Evolutionary conservation across 2,888 invertebrate species (phyloP).

Genomic region (Drosophila nigritarsus): DNA sequence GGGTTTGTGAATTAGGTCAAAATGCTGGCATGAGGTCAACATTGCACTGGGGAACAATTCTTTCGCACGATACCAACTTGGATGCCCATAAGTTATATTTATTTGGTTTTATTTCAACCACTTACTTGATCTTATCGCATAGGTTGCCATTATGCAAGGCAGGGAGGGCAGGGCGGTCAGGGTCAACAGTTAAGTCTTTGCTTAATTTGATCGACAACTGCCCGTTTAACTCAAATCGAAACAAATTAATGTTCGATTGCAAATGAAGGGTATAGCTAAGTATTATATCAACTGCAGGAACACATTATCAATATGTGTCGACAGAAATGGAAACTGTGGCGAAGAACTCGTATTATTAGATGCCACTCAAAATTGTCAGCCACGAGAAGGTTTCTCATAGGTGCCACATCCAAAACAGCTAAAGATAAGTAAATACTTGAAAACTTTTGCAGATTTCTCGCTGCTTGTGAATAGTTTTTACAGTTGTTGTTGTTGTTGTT

Average conservation of each 20-base stretch:
- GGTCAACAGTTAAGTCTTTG: neutral
- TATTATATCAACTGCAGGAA: neutral
- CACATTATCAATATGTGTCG: neutral
- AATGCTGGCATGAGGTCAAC: constrained; percentile 39
- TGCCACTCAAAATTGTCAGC: constrained; percentile 21
- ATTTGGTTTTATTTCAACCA: constrained; percentile 26
- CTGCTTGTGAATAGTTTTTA: neutral
- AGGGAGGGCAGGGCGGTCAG: neutral
- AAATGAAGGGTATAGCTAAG: neutral
- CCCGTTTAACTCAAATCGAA: neutral
- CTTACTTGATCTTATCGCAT: constrained; percentile 44
- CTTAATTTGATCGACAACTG: neutral
- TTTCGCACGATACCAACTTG: constrained; percentile 12
- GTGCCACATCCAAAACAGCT: constrained; percentile 1
- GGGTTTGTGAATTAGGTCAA: constrained; percentile 63
- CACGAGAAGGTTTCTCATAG: constrained; percentile 6
- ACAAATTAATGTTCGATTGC: neutral
- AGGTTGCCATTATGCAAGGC: neutral
- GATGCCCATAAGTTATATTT: constrained; percentile 32
- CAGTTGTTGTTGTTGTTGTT: constrained; percentile 7
- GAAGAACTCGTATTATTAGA: constrained; percentile 2
- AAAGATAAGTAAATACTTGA: neutral
- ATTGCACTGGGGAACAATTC: constrained; percentile 35
- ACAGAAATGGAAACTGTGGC: neutral
- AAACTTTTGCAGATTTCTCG: constrained; percentile 11